These are phyloP conservation scores for Trichonephila inaurata DNA, from an alignment of 1,140 invertebrate species.

Conservation along the genomic window DNA sequence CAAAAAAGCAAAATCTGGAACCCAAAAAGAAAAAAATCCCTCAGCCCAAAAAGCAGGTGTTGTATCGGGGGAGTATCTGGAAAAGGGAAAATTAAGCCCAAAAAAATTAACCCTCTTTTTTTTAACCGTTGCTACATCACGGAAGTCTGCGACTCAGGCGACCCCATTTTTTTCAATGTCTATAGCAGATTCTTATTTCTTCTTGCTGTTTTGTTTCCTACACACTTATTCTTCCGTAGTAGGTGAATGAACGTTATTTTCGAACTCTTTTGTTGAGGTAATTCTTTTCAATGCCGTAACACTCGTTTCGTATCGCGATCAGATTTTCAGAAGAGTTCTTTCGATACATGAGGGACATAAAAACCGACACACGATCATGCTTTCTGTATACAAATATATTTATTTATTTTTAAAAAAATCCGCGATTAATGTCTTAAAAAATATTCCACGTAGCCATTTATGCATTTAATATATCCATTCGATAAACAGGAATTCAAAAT, in stretches of 20 bases:
- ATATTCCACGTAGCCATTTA: too few relatives aligned
- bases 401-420: too few relatives aligned
- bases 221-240: constrained; percentile 69
- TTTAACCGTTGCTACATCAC: constrained; percentile 16
- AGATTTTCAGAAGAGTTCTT: not conserved
- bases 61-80: constrained; percentile 26
- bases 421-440: too few relatives aligned
- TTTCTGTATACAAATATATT: too few relatives aligned
- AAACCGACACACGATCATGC: too few relatives aligned
- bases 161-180: constrained; percentile 73
- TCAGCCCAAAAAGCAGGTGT: constrained; percentile 43
- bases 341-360: too few relatives aligned
- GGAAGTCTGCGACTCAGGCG: constrained; percentile 70
- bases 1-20: not conserved
- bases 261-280: not conserved
- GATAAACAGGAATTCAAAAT: too few relatives aligned
- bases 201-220: constrained; percentile 43
- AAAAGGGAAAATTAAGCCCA: constrained; percentile 32
- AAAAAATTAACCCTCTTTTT: constrained; percentile 57
- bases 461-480: too few relatives aligned
- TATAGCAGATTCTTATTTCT: constrained; percentile 62
- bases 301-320: not conserved
- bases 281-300: constrained; percentile 28
- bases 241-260: constrained; percentile 73
- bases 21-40: too few relatives aligned